Evolutionary conservation across 2,797 vertebrate genomes (phyloP).

Genomic region (Sebastes nivosus): DNA sequence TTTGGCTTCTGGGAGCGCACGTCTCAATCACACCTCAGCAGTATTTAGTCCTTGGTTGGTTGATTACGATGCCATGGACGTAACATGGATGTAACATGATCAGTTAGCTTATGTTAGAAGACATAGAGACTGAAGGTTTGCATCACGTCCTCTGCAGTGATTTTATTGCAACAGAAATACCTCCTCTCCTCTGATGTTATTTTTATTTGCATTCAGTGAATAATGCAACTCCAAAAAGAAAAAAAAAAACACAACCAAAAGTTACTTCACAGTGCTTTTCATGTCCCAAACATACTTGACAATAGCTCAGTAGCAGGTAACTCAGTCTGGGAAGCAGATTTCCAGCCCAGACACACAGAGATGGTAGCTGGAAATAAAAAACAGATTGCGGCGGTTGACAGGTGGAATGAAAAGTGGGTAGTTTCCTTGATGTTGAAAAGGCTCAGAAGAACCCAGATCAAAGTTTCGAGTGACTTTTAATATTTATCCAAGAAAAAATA

Average conservation of each 20-base stretch:
- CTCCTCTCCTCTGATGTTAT: slow-evolving; percentile 50
- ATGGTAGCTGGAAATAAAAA: slow-evolving; percentile 68
- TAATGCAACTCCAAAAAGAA: slow-evolving; percentile 38
- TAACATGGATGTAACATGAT: no score
- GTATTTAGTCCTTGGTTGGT: slow-evolving; percentile 43
- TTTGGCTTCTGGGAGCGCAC: slow-evolving; percentile 12
- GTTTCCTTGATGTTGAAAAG: slow-evolving; percentile 73
- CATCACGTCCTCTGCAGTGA: not conserved
- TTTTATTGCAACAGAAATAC: slow-evolving; percentile 25
- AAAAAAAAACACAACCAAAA: slow-evolving; percentile 21
- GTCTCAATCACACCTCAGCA: slow-evolving; percentile 43
- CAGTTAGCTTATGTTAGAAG: not conserved
- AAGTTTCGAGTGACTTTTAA: slow-evolving; percentile 75
- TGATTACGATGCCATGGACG: slow-evolving; percentile 11
- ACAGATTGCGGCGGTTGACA: slow-evolving; percentile 77
- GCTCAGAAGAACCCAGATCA: slow-evolving; percentile 73
- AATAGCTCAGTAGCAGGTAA: slow-evolving; percentile 58
- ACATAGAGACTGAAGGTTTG: slow-evolving; percentile 12
- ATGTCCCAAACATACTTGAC: slow-evolving; percentile 65
- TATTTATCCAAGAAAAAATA: slow-evolving; percentile 74
- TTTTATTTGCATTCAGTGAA: slow-evolving; percentile 68
- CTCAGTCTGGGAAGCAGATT: slow-evolving; percentile 51
- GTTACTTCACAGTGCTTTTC: slow-evolving; percentile 58
- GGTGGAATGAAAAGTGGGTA: slow-evolving; percentile 71
- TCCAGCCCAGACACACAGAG: slow-evolving; percentile 57